These are phyloP conservation scores for Cataglyphis cursor DNA, from an alignment of 2,888 invertebrate species.

Conservation along the genomic window DNA sequence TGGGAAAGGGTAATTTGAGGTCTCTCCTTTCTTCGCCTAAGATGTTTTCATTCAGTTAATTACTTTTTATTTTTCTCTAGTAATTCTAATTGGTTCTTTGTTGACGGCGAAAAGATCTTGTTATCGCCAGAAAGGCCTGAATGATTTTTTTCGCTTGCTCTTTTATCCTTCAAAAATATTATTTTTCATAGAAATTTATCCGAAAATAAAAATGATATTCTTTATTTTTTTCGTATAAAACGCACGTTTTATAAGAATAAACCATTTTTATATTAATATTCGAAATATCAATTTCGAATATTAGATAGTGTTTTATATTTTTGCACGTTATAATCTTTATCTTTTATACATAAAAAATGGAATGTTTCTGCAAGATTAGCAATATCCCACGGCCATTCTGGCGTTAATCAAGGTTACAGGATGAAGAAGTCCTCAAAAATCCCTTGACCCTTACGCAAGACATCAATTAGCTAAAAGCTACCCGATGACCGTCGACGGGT, in stretches of 20 bases:
- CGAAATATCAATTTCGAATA: not conserved
- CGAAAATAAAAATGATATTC: not conserved
- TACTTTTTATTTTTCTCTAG: constrained; percentile 29
- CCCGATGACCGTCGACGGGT: constrained; percentile 59
- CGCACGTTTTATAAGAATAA: constrained; percentile 6
- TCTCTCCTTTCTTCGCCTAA: constrained; percentile 44
- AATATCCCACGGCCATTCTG: constrained; percentile 21
- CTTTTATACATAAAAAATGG: not conserved
- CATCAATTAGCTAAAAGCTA: constrained; percentile 60
- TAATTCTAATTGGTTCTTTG: constrained; percentile 27
- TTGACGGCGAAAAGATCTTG: constrained; percentile 31
- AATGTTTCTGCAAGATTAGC: constrained; percentile 25
- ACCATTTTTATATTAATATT: not conserved
- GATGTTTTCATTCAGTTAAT: constrained; percentile 30
- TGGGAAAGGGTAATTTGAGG: constrained; percentile 74
- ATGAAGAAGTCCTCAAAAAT: constrained; percentile 67
- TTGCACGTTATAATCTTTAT: not conserved
- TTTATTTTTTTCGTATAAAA: not conserved
- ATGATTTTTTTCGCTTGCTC: constrained; percentile 10
- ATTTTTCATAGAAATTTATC: not conserved
- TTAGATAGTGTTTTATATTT: not conserved
- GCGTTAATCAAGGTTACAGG: constrained; percentile 44
- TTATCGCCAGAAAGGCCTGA: constrained; percentile 41
- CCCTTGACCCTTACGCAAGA: constrained; percentile 71
- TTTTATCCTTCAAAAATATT: not conserved